Evolutionary conservation across 2,888 invertebrate species (phyloP).

Genomic region (Rosalia funebris): DNA sequence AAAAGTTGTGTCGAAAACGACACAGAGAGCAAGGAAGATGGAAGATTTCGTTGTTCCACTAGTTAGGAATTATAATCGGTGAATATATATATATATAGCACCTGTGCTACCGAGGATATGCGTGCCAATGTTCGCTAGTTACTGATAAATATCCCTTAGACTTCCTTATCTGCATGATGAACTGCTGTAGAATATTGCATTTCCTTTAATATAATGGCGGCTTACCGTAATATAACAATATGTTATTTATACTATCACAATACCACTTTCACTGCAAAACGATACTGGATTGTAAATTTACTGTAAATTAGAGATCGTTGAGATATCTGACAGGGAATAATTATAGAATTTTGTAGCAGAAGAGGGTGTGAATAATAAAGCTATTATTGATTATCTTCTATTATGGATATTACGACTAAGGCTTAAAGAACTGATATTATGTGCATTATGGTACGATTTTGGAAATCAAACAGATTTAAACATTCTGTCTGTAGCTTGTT

Average conservation of each 20-base stretch:
- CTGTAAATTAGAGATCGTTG: background rate
- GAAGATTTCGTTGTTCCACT: background rate
- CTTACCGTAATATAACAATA: conserved; percentile 15
- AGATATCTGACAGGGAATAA: background rate
- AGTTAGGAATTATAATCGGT: conserved; percentile 21
- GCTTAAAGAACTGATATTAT: no score
- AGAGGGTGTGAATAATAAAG: background rate
- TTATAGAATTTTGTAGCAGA: background rate
- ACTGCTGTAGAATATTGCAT: conserved; percentile 31
- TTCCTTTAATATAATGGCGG: conserved; percentile 25
- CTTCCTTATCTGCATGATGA: conserved; percentile 42
- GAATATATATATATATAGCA: conserved; percentile 24
- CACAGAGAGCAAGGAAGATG: background rate
- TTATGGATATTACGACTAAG: no score
- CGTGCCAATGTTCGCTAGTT: conserved; percentile 37
- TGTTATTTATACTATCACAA: conserved; percentile 5
- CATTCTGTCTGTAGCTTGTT: no score
- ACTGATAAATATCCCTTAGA: conserved; percentile 41
- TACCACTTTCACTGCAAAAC: conserved; percentile 4
- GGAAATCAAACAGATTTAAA: no score
- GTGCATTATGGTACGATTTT: no score
- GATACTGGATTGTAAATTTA: background rate
- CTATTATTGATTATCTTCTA: no score
- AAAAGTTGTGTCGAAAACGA: no score
- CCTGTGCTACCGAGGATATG: conserved; percentile 26